These are phyloP conservation scores for Drosophila lowei DNA, from an alignment of 1,140 invertebrate genomes.

Conservation along the genomic window DNA sequence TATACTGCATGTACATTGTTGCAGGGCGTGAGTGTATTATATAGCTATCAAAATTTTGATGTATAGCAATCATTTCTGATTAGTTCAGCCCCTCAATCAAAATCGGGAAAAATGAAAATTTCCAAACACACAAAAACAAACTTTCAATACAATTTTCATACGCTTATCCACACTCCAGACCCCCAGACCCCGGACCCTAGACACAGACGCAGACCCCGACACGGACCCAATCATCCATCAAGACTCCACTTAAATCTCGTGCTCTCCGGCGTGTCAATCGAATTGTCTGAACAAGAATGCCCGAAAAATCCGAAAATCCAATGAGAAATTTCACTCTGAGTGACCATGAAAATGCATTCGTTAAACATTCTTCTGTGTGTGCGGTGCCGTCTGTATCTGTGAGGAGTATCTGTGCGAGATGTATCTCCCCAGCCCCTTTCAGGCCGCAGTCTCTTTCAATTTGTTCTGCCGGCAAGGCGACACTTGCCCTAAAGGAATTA, in stretches of 20 bases:
- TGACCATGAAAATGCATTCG: constrained; percentile 81
- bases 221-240: constrained; percentile 56
- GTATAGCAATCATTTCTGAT: constrained; percentile 47
- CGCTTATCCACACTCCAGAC: constrained; percentile 61
- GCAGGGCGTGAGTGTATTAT: constrained; percentile 4
- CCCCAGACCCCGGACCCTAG: constrained; percentile 3
- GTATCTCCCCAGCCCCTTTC: constrained; percentile 5
- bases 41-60: constrained; percentile 43
- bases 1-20: neutral
- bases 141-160: constrained; percentile 65
- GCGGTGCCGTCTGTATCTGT: constrained; percentile 20
- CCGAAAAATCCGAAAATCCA: constrained; percentile 19
- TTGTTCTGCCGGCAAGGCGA: constrained; percentile 70
- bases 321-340: constrained; percentile 71
- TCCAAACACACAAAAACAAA: constrained; percentile 32
- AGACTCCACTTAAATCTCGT: constrained; percentile 39
- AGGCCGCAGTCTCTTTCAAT: constrained; percentile 53
- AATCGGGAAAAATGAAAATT: constrained; percentile 22
- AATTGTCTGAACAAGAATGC: constrained; percentile 22
- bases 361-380: constrained; percentile 55
- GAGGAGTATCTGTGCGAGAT: constrained; percentile 4
- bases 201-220: constrained; percentile 9
- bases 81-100: constrained; percentile 52
- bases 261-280: constrained; percentile 48
- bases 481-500: constrained; percentile 60